Conservation (phyloP, 1,140 invertebrate species). For the Pseudoatta argentina region DNA sequence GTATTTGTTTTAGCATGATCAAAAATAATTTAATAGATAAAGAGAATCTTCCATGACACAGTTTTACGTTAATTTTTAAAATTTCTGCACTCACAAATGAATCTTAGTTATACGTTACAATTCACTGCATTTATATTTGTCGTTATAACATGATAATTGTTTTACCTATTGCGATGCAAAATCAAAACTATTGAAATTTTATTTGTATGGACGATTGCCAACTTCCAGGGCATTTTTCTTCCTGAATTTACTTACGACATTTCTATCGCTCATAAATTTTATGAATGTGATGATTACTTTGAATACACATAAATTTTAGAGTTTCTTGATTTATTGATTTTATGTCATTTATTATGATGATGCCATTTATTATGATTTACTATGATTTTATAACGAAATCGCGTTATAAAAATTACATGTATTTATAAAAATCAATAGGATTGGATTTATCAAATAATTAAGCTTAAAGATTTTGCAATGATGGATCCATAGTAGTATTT, state of each 20-base stretch:
- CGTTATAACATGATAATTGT: not conserved
- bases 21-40: not conserved
- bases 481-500: not conserved
- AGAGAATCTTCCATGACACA: not conserved
- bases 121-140: not conserved
- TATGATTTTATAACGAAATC: not conserved
- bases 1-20: not conserved
- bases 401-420: not conserved
- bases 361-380: not conserved
- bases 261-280: slow-evolving; percentile 6
- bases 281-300: slow-evolving; percentile 14
- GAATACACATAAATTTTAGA: slow-evolving; percentile 6
- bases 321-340: slow-evolving; percentile 2
- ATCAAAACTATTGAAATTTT: slow-evolving; percentile 4
- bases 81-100: not conserved
- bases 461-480: not conserved
- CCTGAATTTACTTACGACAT: slow-evolving; percentile 3
- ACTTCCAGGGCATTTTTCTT: slow-evolving; percentile 20
- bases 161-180: not conserved
- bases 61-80: not conserved
- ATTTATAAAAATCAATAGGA: no score
- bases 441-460: not conserved
- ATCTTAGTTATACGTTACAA: not conserved
- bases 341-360: not conserved
- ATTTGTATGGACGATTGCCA: slow-evolving; percentile 16